Percentiles rank a stretch among this genome's conserved stretches.
Evolutionary conservation across 1,140 invertebrate species (phyloP).

Genomic region (Eufriesea mexicana): DNA sequence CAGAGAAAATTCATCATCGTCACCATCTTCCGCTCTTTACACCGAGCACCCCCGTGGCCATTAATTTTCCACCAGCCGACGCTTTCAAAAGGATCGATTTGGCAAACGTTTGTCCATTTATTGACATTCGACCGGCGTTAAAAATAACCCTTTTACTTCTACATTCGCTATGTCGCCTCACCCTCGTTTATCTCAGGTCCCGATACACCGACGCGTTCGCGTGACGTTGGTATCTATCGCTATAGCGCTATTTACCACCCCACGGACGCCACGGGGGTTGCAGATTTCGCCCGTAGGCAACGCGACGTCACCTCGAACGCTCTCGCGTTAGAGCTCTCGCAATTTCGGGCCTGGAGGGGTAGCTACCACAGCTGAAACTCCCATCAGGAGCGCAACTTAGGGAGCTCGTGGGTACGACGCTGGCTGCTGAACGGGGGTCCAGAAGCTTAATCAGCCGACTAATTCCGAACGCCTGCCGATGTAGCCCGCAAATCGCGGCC

Average conservation of each 20-base stretch:
- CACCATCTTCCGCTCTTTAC: not conserved
- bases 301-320: slow-evolving; percentile 31
- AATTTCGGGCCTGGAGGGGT: slow-evolving; percentile 55
- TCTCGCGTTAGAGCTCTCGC: slow-evolving; percentile 59
- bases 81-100: slow-evolving; percentile 38
- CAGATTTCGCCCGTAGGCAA: slow-evolving; percentile 47
- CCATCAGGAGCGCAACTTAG: slow-evolving; percentile 60
- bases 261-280: slow-evolving; percentile 7
- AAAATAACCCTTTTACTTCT: slow-evolving; percentile 43
- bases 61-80: slow-evolving; percentile 30
- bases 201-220: not conserved
- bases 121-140: slow-evolving; percentile 48
- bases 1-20: not conserved
- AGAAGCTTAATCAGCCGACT: slow-evolving; percentile 70
- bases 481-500: slow-evolving; percentile 15
- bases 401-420: slow-evolving; percentile 20
- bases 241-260: slow-evolving; percentile 44
- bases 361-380: slow-evolving; percentile 61
- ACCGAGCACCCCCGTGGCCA: not conserved
- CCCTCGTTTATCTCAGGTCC: not conserved
- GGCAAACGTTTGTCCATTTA: slow-evolving; percentile 32
- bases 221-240: not conserved
- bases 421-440: slow-evolving; percentile 1
- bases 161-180: not conserved
- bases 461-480: slow-evolving; percentile 58